Evolutionary conservation across 2,797 vertebrate species (phyloP), one percentile per base, ranked within the genome.

Genomic region (Smutsia temminckii): DNA sequence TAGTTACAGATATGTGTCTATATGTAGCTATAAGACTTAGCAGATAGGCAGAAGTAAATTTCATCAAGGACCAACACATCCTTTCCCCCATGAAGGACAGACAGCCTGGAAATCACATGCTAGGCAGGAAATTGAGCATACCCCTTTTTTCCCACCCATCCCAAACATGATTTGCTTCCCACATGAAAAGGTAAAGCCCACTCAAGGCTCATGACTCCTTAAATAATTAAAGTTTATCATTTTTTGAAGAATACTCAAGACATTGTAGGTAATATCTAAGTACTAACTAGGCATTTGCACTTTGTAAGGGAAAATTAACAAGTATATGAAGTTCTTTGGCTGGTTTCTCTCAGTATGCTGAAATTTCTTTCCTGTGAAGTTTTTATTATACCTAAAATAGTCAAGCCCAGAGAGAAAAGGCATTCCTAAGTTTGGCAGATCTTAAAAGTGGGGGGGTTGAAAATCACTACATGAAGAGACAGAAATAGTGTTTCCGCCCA

Each of bases 231-330:
- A 81, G 18, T 49, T 77, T 63, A 63, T 49, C 32, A 80, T 34
- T 85, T 77, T 93, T 93, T 89, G 27, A 74, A 93, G 27, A 90
- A 68, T 81, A 95, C 59, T 90, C 40, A 66, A 95, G 96, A 93
- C 29, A 93, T 40, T 11, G 3, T 51, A 89, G 16, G 55, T 49
- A 77, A 84, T 66, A 87, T 23, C 18, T 71, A 89, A 83, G 21
- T 53, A 85, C 12, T 83, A 40, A 59, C 23, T 29, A 53, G 34
- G n/a, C 53, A 85, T 10, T 3, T 87, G 21, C 27, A 90, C 87
- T 94, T 59, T 94, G 16, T 78, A 49, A 95, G 78, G 21, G 18
- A 94, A 95, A 92, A 91, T 68, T 61, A 89, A 88, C 16, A 77
- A 11, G 3, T 81, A 88, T 63, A 34, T 79, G 40, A 80, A 91